phyloP scores from a whole-genome alignment of 2,888 invertebrate genomes.

The Pristionchus arcanus region DNA sequence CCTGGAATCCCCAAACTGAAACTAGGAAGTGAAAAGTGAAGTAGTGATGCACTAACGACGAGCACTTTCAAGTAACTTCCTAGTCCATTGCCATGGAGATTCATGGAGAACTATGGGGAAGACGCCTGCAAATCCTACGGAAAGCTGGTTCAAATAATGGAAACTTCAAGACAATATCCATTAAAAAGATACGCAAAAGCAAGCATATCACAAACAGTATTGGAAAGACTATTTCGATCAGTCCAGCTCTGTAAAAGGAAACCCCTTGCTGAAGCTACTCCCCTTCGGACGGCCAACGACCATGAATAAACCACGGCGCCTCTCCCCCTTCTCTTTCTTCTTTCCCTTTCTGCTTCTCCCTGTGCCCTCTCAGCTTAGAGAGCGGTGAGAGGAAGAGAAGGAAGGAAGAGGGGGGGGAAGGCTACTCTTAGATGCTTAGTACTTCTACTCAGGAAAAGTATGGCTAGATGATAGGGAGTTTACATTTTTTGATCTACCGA shows the following conservation, averaged over 20 bases:
- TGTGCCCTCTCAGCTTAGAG: conserved; percentile 20
- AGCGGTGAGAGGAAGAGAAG: background rate
- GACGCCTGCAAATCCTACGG: too few relatives aligned
- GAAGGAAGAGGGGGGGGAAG: background rate
- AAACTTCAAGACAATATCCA: too few relatives aligned
- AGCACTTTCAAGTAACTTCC: background rate
- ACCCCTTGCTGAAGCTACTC: background rate
- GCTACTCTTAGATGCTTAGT: background rate
- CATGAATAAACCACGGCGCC: conserved; percentile 40
- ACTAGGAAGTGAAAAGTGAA: background rate
- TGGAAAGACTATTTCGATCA: too few relatives aligned
- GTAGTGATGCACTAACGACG: background rate
- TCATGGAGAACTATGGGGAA: too few relatives aligned
- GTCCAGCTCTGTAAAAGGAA: too few relatives aligned
- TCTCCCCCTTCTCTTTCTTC: conserved; percentile 6
- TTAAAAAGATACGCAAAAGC: too few relatives aligned
- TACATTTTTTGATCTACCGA: too few relatives aligned
- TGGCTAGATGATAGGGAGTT: too few relatives aligned
- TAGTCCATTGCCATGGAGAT: background rate
- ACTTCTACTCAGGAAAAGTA: background rate
- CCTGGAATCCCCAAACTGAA: too few relatives aligned
- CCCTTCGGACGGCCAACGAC: background rate
- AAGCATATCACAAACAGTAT: too few relatives aligned
- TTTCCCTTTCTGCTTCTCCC: background rate
- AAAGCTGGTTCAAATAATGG: too few relatives aligned